Percentiles rank a stretch among this genome's conserved stretches.
Evolutionary conservation across 2,888 invertebrate species (phyloP).

Genomic region (Charanyca ferruginea): DNA sequence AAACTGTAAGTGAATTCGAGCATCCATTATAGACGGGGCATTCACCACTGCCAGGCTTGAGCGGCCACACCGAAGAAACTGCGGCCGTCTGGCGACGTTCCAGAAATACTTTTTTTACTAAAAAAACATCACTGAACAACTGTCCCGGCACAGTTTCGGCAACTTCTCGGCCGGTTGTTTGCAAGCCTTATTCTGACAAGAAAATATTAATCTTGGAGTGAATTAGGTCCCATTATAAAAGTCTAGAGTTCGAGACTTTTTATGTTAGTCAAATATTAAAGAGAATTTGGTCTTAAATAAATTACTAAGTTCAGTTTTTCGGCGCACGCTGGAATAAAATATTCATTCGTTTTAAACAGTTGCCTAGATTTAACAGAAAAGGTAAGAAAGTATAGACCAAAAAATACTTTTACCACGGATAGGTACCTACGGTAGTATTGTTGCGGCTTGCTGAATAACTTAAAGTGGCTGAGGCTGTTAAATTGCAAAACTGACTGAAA

Average conservation of each 20-base stretch:
- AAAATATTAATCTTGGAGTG: slow-evolving; percentile 34
- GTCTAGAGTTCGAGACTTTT: background rate
- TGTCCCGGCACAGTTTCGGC: slow-evolving; percentile 64
- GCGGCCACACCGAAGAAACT: slow-evolving; percentile 26
- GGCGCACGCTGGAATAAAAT: background rate
- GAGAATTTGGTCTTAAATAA: slow-evolving; percentile 14
- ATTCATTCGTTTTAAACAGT: background rate
- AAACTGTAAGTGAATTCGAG: slow-evolving; percentile 39
- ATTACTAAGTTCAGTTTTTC: slow-evolving; percentile 6
- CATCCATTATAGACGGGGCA: slow-evolving; percentile 24
- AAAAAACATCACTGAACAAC: slow-evolving; percentile 59
- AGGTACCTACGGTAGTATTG: no score
- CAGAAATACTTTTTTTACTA: slow-evolving; percentile 50
- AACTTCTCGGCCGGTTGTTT: slow-evolving; percentile 59
- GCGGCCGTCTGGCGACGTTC: slow-evolving; percentile 51
- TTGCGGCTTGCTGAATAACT: no score
- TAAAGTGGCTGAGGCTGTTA: no score
- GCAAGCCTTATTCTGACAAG: slow-evolving; percentile 56
- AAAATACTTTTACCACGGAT: no score
- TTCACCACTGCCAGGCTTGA: slow-evolving; percentile 30
- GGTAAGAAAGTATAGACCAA: no score
- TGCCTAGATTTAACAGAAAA: no score
- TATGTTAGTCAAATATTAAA: background rate
- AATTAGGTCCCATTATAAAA: slow-evolving; percentile 21
- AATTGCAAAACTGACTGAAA: no score